Base-by-base conservation (phyloP, 2,113 vertebrate species). In the Protobothrops mucrosquamatus region DNA sequence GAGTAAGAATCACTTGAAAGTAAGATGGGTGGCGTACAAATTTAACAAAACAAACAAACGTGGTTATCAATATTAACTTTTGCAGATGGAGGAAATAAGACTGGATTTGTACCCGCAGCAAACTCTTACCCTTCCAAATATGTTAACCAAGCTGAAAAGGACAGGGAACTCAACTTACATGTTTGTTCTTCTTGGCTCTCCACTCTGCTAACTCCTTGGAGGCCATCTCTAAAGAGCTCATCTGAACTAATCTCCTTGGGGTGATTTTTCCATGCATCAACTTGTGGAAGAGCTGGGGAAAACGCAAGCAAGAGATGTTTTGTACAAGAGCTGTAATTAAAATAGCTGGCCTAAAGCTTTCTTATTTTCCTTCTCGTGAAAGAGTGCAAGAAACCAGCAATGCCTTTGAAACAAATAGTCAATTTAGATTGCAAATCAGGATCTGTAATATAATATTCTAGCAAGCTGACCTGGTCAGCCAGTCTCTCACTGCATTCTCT, bases 211-310 rank as follows among this genome's bases (percentile, higher is more conserved):
- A 93, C 48, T 97, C 96, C 54, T 96, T 93, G 14, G 96, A 92
- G 74, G 97, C 97, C 94, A 98, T 85, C 86, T 97, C 96, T 9
- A 89, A 89, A 0, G 97, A 93, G 91, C 39, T 97, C 97, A 97
- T 96, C 64, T 91, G 95, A 51, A 97, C 97, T 74, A 98, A 94
- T 81, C 93, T 43, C 0, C 96, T 69, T 3, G 96, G 97, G 51
- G 92, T 95, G 89, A 98, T 81, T 0, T 95, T 93, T 6, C 97
- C 96, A 0, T 51, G 95, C 39, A 96, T 64, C 89, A 98, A 96
- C 93, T 85, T 96, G 89, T 94, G 92, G 91, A 97, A 96, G 81
- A 98, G 95, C 74, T 98, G 91, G 34, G 61, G 90, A 74, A 93
- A 64, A 56, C 51, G 39, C 81, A 26, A 85, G 59, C 29, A 57